phyloP scores from a whole-genome alignment of 2,888 invertebrate genomes.

The Pollenia amentaria region DNA sequence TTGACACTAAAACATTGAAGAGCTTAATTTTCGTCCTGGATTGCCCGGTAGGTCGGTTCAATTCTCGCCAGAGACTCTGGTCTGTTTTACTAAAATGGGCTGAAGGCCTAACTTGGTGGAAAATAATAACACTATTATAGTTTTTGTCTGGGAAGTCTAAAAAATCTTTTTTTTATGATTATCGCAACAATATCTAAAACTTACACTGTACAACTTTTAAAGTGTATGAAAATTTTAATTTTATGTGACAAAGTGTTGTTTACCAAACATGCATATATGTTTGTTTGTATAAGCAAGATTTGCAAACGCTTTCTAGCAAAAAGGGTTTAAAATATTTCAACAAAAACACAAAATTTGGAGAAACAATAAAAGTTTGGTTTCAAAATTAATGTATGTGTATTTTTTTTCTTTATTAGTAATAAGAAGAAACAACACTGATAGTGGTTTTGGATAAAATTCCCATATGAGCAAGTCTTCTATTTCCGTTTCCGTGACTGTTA shows the following conservation, averaged over 20 bases:
- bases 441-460: not conserved
- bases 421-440: not conserved
- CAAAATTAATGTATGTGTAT: not conserved
- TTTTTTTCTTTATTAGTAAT: slow-evolving; percentile 11
- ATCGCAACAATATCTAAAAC: no score
- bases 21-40: no score
- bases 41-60: no score
- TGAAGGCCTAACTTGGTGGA: no score
- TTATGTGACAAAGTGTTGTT: not conserved
- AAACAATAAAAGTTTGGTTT: not conserved
- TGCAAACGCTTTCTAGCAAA: slow-evolving; percentile 3
- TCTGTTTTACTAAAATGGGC: no score
- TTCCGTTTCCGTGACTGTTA: slow-evolving; percentile 24
- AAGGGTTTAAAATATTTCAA: slow-evolving; percentile 29
- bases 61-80: no score
- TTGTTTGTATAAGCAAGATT: not conserved
- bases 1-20: no score
- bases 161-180: no score
- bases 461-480: slow-evolving; percentile 23
- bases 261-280: slow-evolving; percentile 1
- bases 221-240: no score
- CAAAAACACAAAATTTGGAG: slow-evolving; percentile 24
- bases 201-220: not conserved
- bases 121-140: no score
- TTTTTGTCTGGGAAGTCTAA: no score